Conservation (phyloP, 2,797 vertebrate genomes). For the Semaprochilodus insignis region DNA sequence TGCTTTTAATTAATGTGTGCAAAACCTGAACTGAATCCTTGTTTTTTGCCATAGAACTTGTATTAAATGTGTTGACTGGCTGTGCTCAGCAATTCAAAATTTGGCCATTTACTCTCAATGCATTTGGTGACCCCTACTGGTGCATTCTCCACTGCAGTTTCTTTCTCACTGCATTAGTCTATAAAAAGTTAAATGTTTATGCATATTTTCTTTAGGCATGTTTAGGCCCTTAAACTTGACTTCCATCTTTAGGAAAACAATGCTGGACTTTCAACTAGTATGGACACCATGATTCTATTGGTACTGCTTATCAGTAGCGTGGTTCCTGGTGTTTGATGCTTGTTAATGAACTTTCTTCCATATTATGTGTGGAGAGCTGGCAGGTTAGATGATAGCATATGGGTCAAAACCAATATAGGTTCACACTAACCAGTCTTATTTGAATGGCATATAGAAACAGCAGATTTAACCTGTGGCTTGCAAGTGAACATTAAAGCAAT, state of each 20-base stretch:
- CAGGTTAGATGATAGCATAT: neutral
- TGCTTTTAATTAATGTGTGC: too few relatives aligned
- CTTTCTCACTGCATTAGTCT: neutral
- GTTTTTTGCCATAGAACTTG: neutral
- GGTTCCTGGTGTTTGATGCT: neutral
- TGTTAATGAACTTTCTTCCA: neutral
- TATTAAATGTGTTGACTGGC: neutral
- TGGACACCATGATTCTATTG: neutral
- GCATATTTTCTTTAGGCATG: too few relatives aligned
- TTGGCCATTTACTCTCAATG: slow-evolving; percentile 32
- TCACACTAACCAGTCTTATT: neutral
- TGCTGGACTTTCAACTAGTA: neutral
- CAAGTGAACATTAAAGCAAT: neutral
- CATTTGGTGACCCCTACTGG: slow-evolving; percentile 74
- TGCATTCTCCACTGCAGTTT: neutral
- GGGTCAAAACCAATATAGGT: neutral
- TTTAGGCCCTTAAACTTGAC: too few relatives aligned
- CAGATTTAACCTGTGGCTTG: neutral
- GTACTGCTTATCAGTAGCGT: too few relatives aligned
- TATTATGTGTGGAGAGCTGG: neutral
- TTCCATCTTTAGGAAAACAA: neutral
- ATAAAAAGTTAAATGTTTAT: neutral
- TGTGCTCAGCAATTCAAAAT: neutral
- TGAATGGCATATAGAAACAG: too few relatives aligned
- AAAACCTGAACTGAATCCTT: too few relatives aligned